Base-by-base conservation (phyloP, 2,797 vertebrate species). In the Atherinosoma microstoma region DNA sequence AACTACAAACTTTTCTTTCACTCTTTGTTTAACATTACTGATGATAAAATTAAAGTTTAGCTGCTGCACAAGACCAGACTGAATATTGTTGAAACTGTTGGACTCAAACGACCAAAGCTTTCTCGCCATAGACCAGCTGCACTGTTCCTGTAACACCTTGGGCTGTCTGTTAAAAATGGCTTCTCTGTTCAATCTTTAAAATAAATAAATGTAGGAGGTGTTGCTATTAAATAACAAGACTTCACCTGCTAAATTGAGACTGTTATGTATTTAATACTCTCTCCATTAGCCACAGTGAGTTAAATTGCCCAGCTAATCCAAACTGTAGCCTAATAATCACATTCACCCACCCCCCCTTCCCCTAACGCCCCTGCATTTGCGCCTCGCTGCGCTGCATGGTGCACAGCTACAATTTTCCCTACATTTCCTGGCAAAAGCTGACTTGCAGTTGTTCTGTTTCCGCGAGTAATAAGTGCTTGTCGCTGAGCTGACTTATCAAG, bases 371-470 rank as follows among this genome's bases (percentile, higher is more conserved):
- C 66, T 75, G 83, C 84, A 82, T 80, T 69, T 53, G 68, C 82
- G 58, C 84, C 30, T 42, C 22, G 64, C 85, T 79, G 65, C 49
- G 51, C 63, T 71, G 90, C 89, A 89, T 89, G 88, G 76, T 64
- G 69, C 84, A 47, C 77, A 59, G 74, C 73, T 70, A 4, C 15
- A 5, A 16, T 15, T 38, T 13, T 8, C 35, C 38, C 38, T 13
- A 38, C 40, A 12, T 16, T 69, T 62, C 47, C 62, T 64, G 49
- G 24, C 73, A 60, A 65, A 78, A 30, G 58, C 73, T 51, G 34
- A 27, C 62, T 58, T 15, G 27, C 73, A 40, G 42, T 70, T 71
- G 66, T 78, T 75, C 51, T 77, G 32, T 53, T 59, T 24, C 32
- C 38, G 34, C 45, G 13, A 59, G 29, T 65, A 22, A 54, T 53